Conservation (phyloP, 2,888 invertebrate species). For the Athalia rosae region DNA sequence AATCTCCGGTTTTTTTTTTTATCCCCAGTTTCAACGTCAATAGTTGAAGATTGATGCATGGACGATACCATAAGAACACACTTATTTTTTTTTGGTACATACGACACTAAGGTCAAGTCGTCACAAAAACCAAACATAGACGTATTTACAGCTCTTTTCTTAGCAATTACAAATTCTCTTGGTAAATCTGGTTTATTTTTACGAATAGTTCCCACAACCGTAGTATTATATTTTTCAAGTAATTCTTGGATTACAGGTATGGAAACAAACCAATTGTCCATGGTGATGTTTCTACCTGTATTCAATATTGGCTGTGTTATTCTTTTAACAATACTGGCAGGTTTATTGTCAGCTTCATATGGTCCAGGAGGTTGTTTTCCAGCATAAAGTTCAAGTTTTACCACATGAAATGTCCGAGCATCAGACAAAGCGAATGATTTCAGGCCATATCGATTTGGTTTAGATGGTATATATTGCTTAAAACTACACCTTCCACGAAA, state of each 20-base stretch:
- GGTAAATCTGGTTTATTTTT: constrained; percentile 29
- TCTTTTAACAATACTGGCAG: constrained; percentile 28
- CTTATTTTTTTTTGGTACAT: constrained; percentile 20
- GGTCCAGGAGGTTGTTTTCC: constrained; percentile 35
- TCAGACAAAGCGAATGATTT: constrained; percentile 38
- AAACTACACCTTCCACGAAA: background rate
- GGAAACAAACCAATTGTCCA: constrained; percentile 35
- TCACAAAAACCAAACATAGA: constrained; percentile 22
- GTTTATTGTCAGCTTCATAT: constrained; percentile 25
- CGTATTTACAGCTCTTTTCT: constrained; percentile 5
- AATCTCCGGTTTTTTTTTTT: too few relatives aligned
- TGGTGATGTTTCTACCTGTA: constrained; percentile 37
- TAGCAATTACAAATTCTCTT: constrained; percentile 22
- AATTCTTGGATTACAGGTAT: background rate
- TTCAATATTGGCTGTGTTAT: background rate
- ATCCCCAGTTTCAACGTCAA: too few relatives aligned
- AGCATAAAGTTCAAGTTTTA: constrained; percentile 42
- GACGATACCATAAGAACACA: background rate
- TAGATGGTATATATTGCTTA: constrained; percentile 27
- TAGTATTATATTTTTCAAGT: background rate
- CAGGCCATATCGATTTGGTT: constrained; percentile 40
- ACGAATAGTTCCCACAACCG: constrained; percentile 28
- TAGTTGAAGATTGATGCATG: background rate
- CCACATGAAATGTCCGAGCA: constrained; percentile 21
- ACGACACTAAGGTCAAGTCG: constrained; percentile 12